A percentile compares a stretch with the other conserved stretches of the same genome.
Conservation (phyloP, 2,113 vertebrate genomes). For the Acanthochromis polyacanthus region DNA sequence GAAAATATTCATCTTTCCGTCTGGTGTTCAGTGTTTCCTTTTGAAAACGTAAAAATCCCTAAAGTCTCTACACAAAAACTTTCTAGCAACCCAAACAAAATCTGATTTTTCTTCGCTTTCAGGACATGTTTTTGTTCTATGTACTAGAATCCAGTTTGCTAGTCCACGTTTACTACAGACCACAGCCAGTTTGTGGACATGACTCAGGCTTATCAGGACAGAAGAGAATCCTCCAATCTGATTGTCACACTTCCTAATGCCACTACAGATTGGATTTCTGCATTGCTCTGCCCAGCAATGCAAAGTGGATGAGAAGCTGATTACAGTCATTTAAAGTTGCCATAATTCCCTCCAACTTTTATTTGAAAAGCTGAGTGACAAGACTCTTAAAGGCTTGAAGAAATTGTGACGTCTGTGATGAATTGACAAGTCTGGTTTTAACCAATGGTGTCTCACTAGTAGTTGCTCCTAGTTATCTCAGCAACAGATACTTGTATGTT, state of each 20-base stretch:
- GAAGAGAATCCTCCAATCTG: conserved; percentile 25
- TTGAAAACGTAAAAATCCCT: too few relatives aligned
- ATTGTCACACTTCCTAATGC: conserved; percentile 30
- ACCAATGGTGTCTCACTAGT: too few relatives aligned
- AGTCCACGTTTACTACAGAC: neutral
- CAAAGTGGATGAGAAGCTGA: conserved; percentile 30
- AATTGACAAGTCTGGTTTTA: too few relatives aligned
- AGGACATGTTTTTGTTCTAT: too few relatives aligned
- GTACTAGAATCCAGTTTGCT: neutral
- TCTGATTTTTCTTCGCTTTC: too few relatives aligned
- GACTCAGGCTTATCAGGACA: neutral
- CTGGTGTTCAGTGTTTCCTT: too few relatives aligned
- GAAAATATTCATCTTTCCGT: too few relatives aligned
- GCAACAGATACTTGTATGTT: too few relatives aligned
- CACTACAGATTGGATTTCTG: conserved; percentile 46
- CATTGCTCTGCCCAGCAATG: neutral
- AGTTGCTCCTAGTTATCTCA: too few relatives aligned
- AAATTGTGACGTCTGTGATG: too few relatives aligned
- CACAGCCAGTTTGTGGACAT: neutral
- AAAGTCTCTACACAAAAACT: too few relatives aligned
- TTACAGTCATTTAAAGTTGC: conserved; percentile 1
- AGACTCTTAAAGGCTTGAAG: neutral
- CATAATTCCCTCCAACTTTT: neutral
- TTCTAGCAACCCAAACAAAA: too few relatives aligned
- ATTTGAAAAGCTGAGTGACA: neutral